Conservation (phyloP, 2,113 vertebrate species). For the Petromus typicus region DNA sequence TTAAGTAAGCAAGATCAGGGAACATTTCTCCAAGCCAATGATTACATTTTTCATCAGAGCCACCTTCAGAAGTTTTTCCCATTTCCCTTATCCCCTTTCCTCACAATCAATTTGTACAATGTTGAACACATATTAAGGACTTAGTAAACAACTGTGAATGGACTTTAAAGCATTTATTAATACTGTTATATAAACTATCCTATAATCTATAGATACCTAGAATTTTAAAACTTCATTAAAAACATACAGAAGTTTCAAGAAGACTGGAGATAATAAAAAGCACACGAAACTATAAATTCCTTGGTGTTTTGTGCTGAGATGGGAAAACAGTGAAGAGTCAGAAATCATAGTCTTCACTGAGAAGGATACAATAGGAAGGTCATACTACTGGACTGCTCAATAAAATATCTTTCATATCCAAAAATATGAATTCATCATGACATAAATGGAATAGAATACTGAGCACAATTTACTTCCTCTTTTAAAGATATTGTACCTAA, state of each 20-base stretch:
- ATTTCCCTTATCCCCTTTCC: background rate
- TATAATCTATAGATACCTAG: background rate
- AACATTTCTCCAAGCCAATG: background rate
- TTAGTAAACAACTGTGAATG: slow-evolving; percentile 22
- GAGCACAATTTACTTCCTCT: background rate
- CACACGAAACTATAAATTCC: background rate
- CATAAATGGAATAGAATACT: background rate
- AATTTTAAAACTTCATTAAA: background rate
- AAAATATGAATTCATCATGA: background rate
- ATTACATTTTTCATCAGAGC: background rate
- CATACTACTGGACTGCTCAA: background rate
- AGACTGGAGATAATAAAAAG: slow-evolving; percentile 19
- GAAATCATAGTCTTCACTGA: background rate
- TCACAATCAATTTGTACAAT: background rate
- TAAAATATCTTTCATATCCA: slow-evolving; percentile 32
- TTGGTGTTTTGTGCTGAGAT: background rate
- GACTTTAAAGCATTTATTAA: slow-evolving; percentile 41
- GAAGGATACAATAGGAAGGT: background rate
- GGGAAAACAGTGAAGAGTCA: background rate
- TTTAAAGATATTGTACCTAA: background rate
- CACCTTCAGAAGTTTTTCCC: background rate
- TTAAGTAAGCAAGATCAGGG: background rate
- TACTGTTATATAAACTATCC: background rate
- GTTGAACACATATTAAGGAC: background rate
- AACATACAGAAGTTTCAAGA: slow-evolving; percentile 14